Conservation (phyloP, 2,888 invertebrate species). For the Amphimallon solstitiale region DNA sequence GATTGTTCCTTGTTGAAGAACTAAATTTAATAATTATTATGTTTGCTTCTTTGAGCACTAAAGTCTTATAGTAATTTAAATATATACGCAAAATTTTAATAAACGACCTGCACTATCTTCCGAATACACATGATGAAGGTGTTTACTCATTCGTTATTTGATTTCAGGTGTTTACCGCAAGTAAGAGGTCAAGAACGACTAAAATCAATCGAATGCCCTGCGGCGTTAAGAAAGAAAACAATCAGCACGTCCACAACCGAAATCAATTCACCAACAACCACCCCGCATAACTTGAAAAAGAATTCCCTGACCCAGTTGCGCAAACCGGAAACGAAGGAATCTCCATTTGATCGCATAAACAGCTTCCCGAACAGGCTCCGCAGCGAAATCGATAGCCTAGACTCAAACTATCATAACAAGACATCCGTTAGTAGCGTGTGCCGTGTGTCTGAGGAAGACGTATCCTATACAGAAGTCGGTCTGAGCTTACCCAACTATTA, state of each 20-base stretch:
- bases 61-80: too few species aligned
- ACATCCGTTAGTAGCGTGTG: slow-evolving; percentile 63
- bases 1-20: too few species aligned
- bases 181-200: slow-evolving; percentile 54
- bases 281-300: slow-evolving; percentile 41
- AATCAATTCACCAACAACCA: slow-evolving; percentile 45
- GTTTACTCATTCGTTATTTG: neutral
- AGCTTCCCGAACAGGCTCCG: slow-evolving; percentile 32
- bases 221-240: slow-evolving; percentile 43
- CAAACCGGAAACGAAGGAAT: slow-evolving; percentile 26
- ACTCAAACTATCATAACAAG: slow-evolving; percentile 69
- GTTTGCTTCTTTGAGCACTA: too few species aligned
- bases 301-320: slow-evolving; percentile 30
- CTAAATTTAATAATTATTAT: too few species aligned
- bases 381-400: slow-evolving; percentile 69
- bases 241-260: slow-evolving; percentile 50
- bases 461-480: slow-evolving; percentile 61
- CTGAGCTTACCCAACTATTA: slow-evolving; percentile 62
- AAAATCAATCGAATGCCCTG: slow-evolving; percentile 43
- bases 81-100: too few species aligned
- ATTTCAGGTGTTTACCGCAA: slow-evolving; percentile 49
- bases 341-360: slow-evolving; percentile 27
- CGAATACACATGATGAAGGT: neutral
- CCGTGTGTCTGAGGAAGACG: slow-evolving; percentile 53
- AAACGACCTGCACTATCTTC: neutral